Base-by-base conservation (phyloP, 1,140 invertebrate genomes). In the Stenopsyche tienmushanensis region DNA sequence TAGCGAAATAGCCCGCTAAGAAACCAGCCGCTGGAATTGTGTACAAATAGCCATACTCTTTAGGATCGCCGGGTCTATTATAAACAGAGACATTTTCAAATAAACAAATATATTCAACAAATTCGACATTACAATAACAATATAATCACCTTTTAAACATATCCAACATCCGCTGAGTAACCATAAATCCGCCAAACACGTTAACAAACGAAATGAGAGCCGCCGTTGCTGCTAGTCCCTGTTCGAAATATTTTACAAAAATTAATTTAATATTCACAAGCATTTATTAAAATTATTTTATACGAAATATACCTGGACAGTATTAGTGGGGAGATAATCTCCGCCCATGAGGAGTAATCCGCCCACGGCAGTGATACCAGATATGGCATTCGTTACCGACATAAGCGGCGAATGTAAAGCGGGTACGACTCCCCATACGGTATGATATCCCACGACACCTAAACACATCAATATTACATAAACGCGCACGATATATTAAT, bases 301-400 rank as follows among this genome's bases (percentile, higher is more conserved):
- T 45, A 45, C 44, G 17, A 45, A 18, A n/a, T 41, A n/a, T 73
- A 80, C 79, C 75, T 81, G 77, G 3, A 81, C 78, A 7, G 78
- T 76, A 1, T 77, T 80, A 62, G 75, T 74, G 0, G 93, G 92
- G 50, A 85, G 80, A 71, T 88, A 87, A 1, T 90, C 88, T 21
- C 92, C 92, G 60, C 88, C 88, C 92, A 87, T 89, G 25, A 94
- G 79, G 47, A 94, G 77, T 64, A 96, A 76, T 2, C 91, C 93
- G 62, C 93, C 93, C 17, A 94, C 93, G 52, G 92, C 92, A 0
- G 93, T 96, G 69, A 94, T 93, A 21, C 93, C 93, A 15, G 91
- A 94, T 70, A 96, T 90, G 60, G 93, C 93, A 79, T 96, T 96
- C 1, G 93, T 96, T 0, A 96, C 93, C 1, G 90, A 93, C 93